Evolutionary conservation across 2,797 vertebrate species (phyloP), one percentile per base, ranked within the genome.

Genomic region (Pseudochaenichthys georgianus): DNA sequence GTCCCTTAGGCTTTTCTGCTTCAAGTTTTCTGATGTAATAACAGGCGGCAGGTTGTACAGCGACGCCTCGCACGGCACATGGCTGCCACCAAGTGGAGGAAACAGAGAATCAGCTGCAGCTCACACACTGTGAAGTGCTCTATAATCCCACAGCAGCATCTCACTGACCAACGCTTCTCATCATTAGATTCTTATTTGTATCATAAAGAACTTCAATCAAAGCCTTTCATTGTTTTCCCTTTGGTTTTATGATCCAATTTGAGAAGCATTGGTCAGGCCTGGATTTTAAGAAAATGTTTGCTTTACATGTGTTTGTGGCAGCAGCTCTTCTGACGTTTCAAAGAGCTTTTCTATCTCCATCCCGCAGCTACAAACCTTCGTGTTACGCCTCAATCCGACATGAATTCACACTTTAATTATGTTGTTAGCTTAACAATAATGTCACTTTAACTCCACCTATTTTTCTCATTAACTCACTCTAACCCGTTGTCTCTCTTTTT

Each of bases 11-110:
- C 84, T 75, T 87, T 72, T 86, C 82, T 89, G 86, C 89, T 90
- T 89, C 70, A 87, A 76, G 85, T 90, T 92, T 91, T 91, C 89
- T 92, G 90, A 91, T 89, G 90, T 89, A 92, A 92, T 80, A 87
- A 81, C 76, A 64, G 42, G 69, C 91, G 89, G 88, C 88, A 85
- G 87, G 85, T 75, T 90, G 86, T 89, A 83, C 90, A 85, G 78
- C 19, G 3, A 5, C n/a, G 7, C 41, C 73, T 75, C 64, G 8
- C 48, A 0, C 77, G 15, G 80, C 82, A 71, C 86, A 13, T 19
- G 38, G 80, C 80, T 88, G 90, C 92, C 92, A 87, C 81, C 93
- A 83, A 92, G 89, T 92, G 93, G 92, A 74, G 4, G 3, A 70
- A 66, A n/a, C 0, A 1, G 71, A 66, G 63, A 80, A 82, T 61